Conservation (phyloP, 2,797 vertebrate genomes). For the Dicrostonyx torquatus region DNA sequence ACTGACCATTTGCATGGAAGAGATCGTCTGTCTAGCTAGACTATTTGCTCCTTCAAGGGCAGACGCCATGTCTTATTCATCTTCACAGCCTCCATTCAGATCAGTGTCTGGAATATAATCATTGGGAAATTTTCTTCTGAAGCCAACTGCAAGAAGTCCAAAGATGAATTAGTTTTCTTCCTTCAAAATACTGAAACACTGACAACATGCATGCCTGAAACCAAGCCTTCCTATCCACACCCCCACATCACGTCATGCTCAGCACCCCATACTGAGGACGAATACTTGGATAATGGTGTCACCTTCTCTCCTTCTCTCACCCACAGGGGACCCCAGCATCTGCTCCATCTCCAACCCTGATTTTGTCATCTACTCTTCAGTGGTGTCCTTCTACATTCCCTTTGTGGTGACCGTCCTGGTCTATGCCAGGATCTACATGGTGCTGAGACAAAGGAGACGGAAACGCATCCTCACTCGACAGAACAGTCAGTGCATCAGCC, state of each 20-base stretch:
- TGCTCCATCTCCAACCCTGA: slow-evolving; percentile 97
- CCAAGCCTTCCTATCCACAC: too few species aligned
- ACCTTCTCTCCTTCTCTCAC: slow-evolving; percentile 55
- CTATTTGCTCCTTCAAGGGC: neutral
- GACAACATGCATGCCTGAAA: neutral
- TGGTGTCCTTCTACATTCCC: slow-evolving; percentile 97
- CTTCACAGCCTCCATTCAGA: neutral
- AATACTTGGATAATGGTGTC: neutral
- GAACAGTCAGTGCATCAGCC: slow-evolving; percentile 89
- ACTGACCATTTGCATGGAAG: neutral
- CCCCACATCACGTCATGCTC: neutral
- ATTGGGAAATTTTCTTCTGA: neutral
- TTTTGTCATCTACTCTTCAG: slow-evolving; percentile 96
- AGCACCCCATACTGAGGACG: neutral
- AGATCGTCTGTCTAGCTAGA: neutral
- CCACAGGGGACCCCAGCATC: slow-evolving; percentile 91
- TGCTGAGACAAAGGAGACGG: slow-evolving; percentile 91
- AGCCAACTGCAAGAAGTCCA: neutral
- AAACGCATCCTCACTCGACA: slow-evolving; percentile 92
- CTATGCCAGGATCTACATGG: slow-evolving; percentile 95
- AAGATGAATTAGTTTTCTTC: neutral
- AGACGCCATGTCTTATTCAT: neutral
- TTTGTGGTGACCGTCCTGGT: slow-evolving; percentile 95
- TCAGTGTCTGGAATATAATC: slow-evolving; percentile 28
- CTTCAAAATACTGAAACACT: neutral